phyloP scores from a whole-genome alignment of 2,797 vertebrate species.

The Caiman crocodilus region DNA sequence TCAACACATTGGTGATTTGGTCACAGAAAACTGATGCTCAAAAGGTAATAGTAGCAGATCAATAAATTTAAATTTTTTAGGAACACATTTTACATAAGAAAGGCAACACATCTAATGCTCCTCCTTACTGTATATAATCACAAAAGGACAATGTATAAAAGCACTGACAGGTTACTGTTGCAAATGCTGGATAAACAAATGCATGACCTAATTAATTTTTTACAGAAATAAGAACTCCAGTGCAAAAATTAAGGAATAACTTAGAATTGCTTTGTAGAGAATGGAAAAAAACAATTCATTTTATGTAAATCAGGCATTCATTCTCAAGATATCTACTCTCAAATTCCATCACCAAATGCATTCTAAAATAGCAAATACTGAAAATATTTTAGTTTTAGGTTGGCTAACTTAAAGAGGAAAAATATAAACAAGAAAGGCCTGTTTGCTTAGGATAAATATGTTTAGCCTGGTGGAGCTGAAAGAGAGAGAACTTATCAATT shows the following conservation, averaged over 20 bases:
- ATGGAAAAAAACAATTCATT: background rate
- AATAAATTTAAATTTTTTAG: background rate
- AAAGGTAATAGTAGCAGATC: background rate
- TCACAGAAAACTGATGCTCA: background rate
- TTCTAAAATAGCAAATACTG: constrained; percentile 29
- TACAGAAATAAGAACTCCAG: constrained; percentile 27
- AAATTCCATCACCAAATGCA: background rate
- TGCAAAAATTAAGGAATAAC: constrained; percentile 3
- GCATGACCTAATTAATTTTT: constrained; percentile 6
- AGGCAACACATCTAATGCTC: background rate
- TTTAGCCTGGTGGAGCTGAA: background rate
- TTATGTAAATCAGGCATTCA: constrained; percentile 17
- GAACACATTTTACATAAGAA: background rate
- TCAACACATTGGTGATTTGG: background rate
- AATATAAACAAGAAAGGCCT: background rate
- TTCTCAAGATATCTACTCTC: constrained; percentile 23
- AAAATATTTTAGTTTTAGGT: constrained; percentile 53
- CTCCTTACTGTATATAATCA: background rate
- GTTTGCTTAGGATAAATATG: background rate
- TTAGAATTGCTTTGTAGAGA: background rate
- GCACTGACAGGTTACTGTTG: background rate
- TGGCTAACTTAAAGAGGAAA: constrained; percentile 37
- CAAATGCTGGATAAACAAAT: constrained; percentile 1
- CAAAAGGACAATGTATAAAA: constrained; percentile 1
- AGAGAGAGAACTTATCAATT: background rate